Base-by-base conservation (phyloP, 2,797 vertebrate species). In the Trematomus bernacchii region DNA sequence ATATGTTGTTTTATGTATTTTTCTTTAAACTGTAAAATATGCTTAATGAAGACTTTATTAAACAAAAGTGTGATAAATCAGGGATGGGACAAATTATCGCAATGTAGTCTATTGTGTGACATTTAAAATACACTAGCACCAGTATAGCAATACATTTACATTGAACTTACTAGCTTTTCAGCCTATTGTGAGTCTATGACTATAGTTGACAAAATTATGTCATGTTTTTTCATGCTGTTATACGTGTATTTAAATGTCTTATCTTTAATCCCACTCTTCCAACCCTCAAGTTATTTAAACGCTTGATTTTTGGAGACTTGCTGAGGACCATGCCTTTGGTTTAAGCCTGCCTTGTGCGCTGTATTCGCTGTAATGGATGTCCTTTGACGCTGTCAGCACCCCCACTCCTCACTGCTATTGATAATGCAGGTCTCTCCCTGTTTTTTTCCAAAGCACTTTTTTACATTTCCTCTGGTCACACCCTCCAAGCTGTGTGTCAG, bases 381-480 rank as follows among this genome's bases (percentile, higher is more conserved):
- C 47, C 12, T 47, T 12, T 71, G 46, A 27, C 40, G 47, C 40
- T 53, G 64, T 69, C 15, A 16, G 52, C 1, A 21, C 4, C 37
- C 5, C n/a, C 2, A 10, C 13, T 10, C 15, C 33, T 40, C 3
- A 15, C 11, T 27, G 15, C 54, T 58, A 1, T 15, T 65, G 13
- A 42, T 14, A 30, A 54, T 47, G 21, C 18, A 10, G 3, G 47
- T 64, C 23, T 64, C 53, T 11, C 54, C 14, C 44, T 8, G 18
- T 43, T 27, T 66, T 77, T 76, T 70, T 11, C 8, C 21, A 42
- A 13, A 66, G 13, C 46, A 11, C n/a, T 27, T 64, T 50, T 73
- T 67, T 55, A 72, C 62, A 66, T 88, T 80, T 74, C 54, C 50
- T 48, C 7, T 48, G 40, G 61, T 53, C 60, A 51, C 66, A 53